A percentile compares a stretch with the other conserved stretches of the same genome.
Conservation (phyloP, 1,140 invertebrate species). For the Drosophila kanapiae region DNA sequence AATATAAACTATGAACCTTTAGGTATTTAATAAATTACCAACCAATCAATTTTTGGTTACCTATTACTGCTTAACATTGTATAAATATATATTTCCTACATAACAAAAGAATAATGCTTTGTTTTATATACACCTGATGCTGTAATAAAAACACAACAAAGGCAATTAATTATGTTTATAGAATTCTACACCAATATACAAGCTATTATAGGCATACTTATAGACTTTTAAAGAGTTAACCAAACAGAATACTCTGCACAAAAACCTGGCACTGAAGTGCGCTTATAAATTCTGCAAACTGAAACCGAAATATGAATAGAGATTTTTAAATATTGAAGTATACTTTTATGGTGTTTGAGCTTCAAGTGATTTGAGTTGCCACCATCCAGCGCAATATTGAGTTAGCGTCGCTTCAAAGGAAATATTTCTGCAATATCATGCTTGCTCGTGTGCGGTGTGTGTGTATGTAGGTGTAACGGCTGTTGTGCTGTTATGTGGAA, state of each 20-base stretch:
- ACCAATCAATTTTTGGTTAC: too few species aligned
- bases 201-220: not conserved
- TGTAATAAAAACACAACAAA: not conserved
- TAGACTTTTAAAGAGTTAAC: not conserved
- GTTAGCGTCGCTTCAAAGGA: slow-evolving; percentile 20
- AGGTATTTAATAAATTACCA: not conserved
- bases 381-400: slow-evolving; percentile 16
- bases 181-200: not conserved
- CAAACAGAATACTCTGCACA: not conserved
- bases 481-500: slow-evolving; percentile 23
- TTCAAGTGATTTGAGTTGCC: slow-evolving; percentile 3
- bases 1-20: not conserved
- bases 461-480: slow-evolving; percentile 4
- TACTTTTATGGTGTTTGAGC: not conserved
- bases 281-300: not conserved
- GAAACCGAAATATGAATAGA: not conserved
- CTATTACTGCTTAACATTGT: too few species aligned
- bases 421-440: slow-evolving; percentile 25
- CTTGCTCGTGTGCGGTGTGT: not conserved
- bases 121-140: not conserved
- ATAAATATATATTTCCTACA: too few species aligned
- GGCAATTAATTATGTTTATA: not conserved
- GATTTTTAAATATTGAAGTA: slow-evolving; percentile 5
- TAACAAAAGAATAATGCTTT: not conserved
- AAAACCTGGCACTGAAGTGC: not conserved